Evolutionary conservation across 2,113 vertebrate genomes (phyloP), one percentile per base, ranked within the genome.

Genomic region (Scomber colias): DNA sequence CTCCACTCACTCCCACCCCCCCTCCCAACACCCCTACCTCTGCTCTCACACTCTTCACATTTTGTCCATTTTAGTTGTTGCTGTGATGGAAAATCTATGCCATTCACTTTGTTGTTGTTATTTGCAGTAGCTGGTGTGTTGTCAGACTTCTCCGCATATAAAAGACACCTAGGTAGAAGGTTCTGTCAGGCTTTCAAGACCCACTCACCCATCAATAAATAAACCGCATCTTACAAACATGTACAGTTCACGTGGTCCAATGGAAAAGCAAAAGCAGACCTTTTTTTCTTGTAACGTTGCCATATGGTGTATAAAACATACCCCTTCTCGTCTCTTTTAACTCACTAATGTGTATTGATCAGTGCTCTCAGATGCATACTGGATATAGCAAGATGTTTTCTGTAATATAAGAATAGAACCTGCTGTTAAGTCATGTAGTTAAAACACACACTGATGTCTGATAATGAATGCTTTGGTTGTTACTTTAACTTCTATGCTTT

Each of bases 301-400:
- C 92, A 94, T 95, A 92, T 82, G 77, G 92, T 90, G 85, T 85
- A 92, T 86, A 90, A 92, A 74, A 62, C 66, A 71, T 77, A 75
- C 89, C 84, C 64, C 46, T 94, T 92, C 88, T 83, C 3, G 91
- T 91, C 78, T 94, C 79, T 94, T 94, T 95, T 88, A 94, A 94
- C 92, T 85, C 81, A 79, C 94, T 96, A 95, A 96, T 96, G 95
- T 92, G 83, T 96, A 97, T 97, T 95, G 96, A 97, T 96, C 95
- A 59, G 48, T 68, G 62, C 63, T 89, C 69, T 88, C 68, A 62
- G 65, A 82, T 73, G 59, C 65, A 40, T 46, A 49, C 61, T 53
- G 40, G 21, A 68, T 70, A 48, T 13, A 15, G 61, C 63, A 69
- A 30, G n/a, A 53, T 64, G 59, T 65, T 11, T 50, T 35, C 13